phyloP scores from a whole-genome alignment of 2,888 invertebrate genomes.

The Muschampia plurimacula region DNA sequence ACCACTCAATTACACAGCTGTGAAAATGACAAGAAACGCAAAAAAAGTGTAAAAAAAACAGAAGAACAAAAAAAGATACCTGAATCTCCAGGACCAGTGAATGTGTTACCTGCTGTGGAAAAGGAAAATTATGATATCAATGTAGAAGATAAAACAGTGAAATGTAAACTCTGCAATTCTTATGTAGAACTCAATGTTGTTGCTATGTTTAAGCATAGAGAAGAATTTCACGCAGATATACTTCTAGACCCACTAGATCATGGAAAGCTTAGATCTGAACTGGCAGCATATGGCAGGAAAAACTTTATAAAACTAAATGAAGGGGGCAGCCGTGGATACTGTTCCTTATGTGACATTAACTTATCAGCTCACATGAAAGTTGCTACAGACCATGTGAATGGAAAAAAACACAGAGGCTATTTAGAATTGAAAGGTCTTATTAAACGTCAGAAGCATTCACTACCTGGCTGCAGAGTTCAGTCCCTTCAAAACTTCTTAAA shows the following conservation, averaged over 20 bases:
- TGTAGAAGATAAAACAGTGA: constrained; percentile 47
- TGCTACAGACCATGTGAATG: constrained; percentile 59
- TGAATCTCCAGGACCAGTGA: constrained; percentile 40
- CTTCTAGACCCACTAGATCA: constrained; percentile 47
- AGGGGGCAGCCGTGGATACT: constrained; percentile 62
- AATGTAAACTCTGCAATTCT: constrained; percentile 57
- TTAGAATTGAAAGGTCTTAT: constrained; percentile 56
- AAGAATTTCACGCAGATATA: constrained; percentile 29
- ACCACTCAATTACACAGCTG: constrained; percentile 49
- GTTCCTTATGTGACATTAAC: constrained; percentile 58
- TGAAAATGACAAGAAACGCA: constrained; percentile 15
- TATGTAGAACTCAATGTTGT: constrained; percentile 47
- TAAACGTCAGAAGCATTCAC: constrained; percentile 46
- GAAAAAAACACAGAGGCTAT: constrained; percentile 56
- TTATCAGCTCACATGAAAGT: constrained; percentile 55
- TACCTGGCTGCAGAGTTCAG: constrained; percentile 42
- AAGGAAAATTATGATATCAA: constrained; percentile 55
- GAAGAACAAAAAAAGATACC: constrained; percentile 37
- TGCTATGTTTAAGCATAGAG: constrained; percentile 45
- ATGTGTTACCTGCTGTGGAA: constrained; percentile 47
- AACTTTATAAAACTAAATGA: constrained; percentile 62
- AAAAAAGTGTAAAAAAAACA: constrained; percentile 26
- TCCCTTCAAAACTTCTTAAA: constrained; percentile 44
- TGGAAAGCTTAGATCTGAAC: constrained; percentile 58
- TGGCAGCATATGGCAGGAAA: constrained; percentile 58